Evolutionary conservation across 2,113 vertebrate species (phyloP).

Genomic region (Sminthopsis crassicaudata): DNA sequence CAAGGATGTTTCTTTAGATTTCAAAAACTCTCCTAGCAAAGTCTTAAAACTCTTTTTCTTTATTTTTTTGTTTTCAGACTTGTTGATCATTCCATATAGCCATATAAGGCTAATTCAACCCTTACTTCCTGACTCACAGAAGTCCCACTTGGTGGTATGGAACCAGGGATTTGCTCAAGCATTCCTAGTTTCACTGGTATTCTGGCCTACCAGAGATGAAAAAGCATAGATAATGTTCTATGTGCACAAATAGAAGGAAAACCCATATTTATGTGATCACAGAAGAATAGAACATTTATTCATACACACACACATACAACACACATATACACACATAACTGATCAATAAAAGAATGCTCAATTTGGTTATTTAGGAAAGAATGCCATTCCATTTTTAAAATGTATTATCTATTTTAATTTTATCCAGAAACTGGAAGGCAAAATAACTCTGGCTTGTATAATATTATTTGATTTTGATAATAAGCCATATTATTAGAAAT

Average conservation of each 20-base stretch:
- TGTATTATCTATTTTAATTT: background rate
- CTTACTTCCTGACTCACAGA: background rate
- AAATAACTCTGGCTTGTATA: background rate
- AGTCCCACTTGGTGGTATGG: background rate
- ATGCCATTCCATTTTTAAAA: background rate
- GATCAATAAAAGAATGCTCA: background rate
- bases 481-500: background rate
- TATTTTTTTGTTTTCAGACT: background rate
- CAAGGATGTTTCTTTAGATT: background rate
- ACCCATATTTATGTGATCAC: background rate
- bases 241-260: background rate
- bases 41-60: background rate
- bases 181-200: background rate
- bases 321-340: background rate
- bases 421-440: background rate
- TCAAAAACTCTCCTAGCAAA: background rate
- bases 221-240: background rate
- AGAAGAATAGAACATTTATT: background rate
- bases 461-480: background rate
- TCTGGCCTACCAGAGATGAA: background rate
- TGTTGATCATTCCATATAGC: background rate
- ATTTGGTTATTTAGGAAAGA: slow-evolving; percentile 1
- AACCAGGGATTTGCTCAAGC: background rate
- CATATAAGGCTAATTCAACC: background rate
- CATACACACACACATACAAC: background rate